Base-by-base conservation (phyloP, 1,140 invertebrate species). In the Drosophila baimaii region DNA sequence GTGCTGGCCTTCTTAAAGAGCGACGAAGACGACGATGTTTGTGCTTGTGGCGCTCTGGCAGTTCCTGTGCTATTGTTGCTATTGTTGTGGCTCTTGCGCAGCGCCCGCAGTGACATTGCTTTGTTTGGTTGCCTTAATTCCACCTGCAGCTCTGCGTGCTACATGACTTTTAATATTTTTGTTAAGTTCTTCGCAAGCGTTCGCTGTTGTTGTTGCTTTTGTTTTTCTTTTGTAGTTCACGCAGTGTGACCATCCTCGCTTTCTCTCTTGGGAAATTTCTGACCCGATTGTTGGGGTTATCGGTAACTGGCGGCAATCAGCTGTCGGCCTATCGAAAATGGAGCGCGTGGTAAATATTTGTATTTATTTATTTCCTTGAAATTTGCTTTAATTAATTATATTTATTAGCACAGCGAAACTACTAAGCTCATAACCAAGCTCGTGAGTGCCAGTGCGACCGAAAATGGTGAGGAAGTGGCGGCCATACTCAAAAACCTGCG, bases 51-150 rank as follows among this genome's bases (percentile, higher is more conserved):
- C 25, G 57, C 17, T 58, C 68, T 62, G 75, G 59, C 17, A 47
- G 62, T 31, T 33, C 52, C 54, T 56, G 31, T 37, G 39, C 29
- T 74, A 7, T 51, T 77, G 15, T 63, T 46, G 35, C 21, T 61
- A 58, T 59, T 81, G 55, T 37, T 58, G 66, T 49, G 58, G 70
- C 58, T 86, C 64, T 92, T 92, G 44, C 81, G 90, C 17, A 92
- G 78, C 62, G 91, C 91, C 31, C 91, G 91, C 58, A 91, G 76
- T 79, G 91, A 91, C 91, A 91, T 91, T 79, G 81, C 84, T 90
- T 81, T 51, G 39, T 61, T 37, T 58, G 15, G 21, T 44, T 51
- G 47, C n/a, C 29, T 27, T 19, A n/a, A n/a, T 46, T 37, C 5
- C 64, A 19, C 10, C 13, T 70, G 65, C 29, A 71, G 33, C 27